Conservation (phyloP, 1,140 invertebrate genomes). For the Drosophila ananassae region DNA sequence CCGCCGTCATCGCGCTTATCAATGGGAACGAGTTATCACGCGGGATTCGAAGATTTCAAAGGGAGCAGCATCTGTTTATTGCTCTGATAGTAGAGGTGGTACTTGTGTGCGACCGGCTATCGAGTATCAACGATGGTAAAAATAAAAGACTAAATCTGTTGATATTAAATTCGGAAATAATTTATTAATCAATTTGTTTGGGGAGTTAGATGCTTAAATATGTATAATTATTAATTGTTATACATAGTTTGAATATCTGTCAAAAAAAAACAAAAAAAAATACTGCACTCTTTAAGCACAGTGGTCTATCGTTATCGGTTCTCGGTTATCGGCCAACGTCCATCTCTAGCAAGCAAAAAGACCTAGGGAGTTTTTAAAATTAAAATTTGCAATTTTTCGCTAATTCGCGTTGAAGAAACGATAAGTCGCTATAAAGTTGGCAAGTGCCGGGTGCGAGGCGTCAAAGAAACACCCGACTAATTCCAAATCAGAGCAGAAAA, state of each 20-base stretch:
- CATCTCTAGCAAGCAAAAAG: conserved; percentile 32
- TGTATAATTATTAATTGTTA: no score
- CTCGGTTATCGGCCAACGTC: conserved; percentile 5
- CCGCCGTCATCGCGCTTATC: conserved; percentile 39
- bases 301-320: neutral
- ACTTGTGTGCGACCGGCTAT: neutral
- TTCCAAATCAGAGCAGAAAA: neutral
- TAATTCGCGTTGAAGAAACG: conserved; percentile 1
- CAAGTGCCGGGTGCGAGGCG: neutral
- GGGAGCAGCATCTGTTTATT: conserved; percentile 37
- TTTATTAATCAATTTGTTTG: neutral
- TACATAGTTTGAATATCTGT: neutral
- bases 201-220: no score
- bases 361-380: conserved; percentile 1
- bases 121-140: conserved; percentile 1
- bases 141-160: neutral
- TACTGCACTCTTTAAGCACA: neutral
- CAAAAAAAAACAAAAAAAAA: neutral
- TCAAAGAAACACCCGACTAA: no score
- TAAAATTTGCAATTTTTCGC: conserved; percentile 7
- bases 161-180: neutral
- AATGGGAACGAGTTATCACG: conserved; percentile 7
- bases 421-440: neutral
- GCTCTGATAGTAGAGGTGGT: conserved; percentile 24
- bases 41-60: conserved; percentile 1